These are phyloP conservation scores for Microtus ochrogaster DNA, from an alignment of 2,113 vertebrate genomes.

Conservation along the genomic window DNA sequence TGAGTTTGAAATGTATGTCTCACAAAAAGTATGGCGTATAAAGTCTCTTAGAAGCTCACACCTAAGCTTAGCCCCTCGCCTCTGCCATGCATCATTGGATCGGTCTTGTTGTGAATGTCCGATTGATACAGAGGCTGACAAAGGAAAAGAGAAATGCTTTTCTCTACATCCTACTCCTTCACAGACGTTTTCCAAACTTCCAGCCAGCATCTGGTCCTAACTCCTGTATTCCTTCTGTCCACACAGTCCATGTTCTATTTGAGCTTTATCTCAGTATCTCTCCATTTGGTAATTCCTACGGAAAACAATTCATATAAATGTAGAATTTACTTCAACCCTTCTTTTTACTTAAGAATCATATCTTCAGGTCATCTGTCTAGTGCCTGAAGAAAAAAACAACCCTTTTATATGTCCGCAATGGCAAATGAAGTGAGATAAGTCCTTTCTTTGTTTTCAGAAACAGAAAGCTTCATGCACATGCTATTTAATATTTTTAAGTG, in stretches of 20 bases:
- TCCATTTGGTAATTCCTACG: not conserved
- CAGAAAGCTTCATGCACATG: not conserved
- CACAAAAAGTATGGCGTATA: not conserved
- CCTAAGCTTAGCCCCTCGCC: not conserved
- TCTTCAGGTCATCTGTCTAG: not conserved
- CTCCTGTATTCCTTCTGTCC: not conserved
- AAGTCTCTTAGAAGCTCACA: not conserved
- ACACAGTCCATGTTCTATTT: not conserved
- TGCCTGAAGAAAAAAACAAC: not conserved
- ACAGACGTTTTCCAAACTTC: not conserved
- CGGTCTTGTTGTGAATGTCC: too few relatives aligned
- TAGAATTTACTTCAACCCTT: not conserved
- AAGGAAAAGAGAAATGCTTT: not conserved
- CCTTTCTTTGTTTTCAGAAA: not conserved
- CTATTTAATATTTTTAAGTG: not conserved
- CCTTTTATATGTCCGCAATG: not conserved
- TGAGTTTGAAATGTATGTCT: not conserved
- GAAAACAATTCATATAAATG: not conserved
- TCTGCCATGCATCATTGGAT: not conserved
- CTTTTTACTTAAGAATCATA: not conserved
- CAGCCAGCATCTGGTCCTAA: not conserved
- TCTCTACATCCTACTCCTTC: not conserved
- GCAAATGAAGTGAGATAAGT: not conserved
- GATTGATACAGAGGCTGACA: not conserved
- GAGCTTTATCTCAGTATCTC: not conserved